Percentiles rank a stretch among this genome's conserved stretches.
phyloP scores from a whole-genome alignment of 2,888 invertebrate species.

The Hydraecia micacea region DNA sequence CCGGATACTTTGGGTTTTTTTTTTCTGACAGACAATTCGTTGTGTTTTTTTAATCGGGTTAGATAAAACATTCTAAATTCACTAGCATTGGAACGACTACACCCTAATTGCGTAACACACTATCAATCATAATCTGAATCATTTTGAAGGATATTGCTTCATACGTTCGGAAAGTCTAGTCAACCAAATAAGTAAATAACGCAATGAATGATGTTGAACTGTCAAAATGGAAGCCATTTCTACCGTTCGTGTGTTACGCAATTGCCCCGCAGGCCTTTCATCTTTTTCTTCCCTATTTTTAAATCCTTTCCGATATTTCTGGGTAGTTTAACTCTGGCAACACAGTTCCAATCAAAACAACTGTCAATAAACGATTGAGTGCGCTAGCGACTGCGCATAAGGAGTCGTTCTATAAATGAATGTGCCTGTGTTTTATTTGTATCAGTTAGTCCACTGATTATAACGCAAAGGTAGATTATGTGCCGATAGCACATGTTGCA shows the following conservation, averaged over 20 bases:
- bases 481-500: neutral
- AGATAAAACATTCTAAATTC: neutral
- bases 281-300: neutral
- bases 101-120: too few species aligned
- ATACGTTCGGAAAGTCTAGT: neutral
- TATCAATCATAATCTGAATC: neutral
- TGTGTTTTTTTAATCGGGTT: neutral
- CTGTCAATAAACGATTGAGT: slow-evolving; percentile 65
- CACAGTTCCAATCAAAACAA: slow-evolving; percentile 61
- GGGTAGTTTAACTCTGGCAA: slow-evolving; percentile 27
- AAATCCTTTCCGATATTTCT: neutral
- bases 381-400: slow-evolving; percentile 57
- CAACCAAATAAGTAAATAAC: neutral
- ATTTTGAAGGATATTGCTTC: neutral
- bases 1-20: neutral
- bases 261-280: too few species aligned
- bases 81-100: neutral
- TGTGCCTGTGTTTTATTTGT: slow-evolving; percentile 49
- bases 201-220: neutral
- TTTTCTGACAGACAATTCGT: neutral
- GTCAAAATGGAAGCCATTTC: neutral
- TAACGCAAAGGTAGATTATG: slow-evolving; percentile 13
- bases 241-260: neutral
- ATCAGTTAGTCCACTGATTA: slow-evolving; percentile 36
- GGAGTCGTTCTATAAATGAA: slow-evolving; percentile 57